Evolutionary conservation across 2,797 vertebrate genomes (phyloP), one percentile per base, ranked within the genome.

Genomic region (Dallia pectoralis): DNA sequence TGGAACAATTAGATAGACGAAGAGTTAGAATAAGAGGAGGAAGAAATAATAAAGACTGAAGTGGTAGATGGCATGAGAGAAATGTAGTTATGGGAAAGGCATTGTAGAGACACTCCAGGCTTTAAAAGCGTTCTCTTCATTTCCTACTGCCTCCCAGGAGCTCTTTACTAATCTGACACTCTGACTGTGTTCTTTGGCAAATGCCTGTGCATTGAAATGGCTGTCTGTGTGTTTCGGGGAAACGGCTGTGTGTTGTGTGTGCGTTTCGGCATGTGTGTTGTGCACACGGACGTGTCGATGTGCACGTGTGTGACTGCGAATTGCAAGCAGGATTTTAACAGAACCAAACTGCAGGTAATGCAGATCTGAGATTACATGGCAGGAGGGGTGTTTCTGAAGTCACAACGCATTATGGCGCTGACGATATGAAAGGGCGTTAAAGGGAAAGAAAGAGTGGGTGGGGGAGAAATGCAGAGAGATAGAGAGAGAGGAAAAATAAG

Each of bases 291-390:
- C 18, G 62, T 18, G 30, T 19, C 29, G 30, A 3, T 33, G 14
- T 33, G 11, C 32, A 11, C 18, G 14, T 64, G 14, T 33, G 27
- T 30, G 40, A 8, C 40, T 9, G 40, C 40, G 7, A 44, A 8
- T 44, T 44, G 62, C 53, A 25, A 56, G 5, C n/a, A 32, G 30
- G 15, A 19, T 16, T 33, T 65, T 36, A 30, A 63, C 32, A 51
- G 67, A 44, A 9, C 64, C 29, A 16, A 27, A 32, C 70, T 63
- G 53, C 56, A 70, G 64, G 69, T 70, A 47, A 25, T 66, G 62
- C 36, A 15, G 44, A 61, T 51, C 56, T 36, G 68, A 65, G 68
- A 77, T 69, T 69, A 69, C 25, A 72, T 65, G 75, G 67, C 68
- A 29, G 67, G 63, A 76, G 29, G 62, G 40, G 22, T 62, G 36